Base-by-base conservation (phyloP, 23 tunicate genomes). In the Ascidia mentula region DNA sequence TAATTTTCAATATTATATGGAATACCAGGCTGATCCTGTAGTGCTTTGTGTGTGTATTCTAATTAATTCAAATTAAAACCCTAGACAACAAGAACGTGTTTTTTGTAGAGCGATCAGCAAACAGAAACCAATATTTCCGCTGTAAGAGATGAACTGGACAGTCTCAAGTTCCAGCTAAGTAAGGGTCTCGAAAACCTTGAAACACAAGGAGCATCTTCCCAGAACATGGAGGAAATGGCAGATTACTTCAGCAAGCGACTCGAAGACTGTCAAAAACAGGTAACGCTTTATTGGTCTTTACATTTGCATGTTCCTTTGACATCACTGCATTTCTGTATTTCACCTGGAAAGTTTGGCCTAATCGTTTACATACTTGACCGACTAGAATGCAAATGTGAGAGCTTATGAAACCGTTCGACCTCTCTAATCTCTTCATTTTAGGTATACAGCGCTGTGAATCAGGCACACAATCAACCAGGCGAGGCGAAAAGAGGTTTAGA, bases 261-360 rank as follows among this genome's bases (percentile, higher is more conserved):
- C 17, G 98, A 89, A 80, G 85, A 94, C 32, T 94, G 98, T 73
- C 98, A 94, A 81, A 88, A 88, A 71, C 98, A 94, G 82, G 98
- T 94, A 69, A 53, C 65, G 22, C 22, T 53, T 1, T 53, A n/a
- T n/a, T n/a, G 22, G 24, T 9, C 65, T 53, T 53, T 15, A 42
- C 12, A 12, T 42, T 53, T 53, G 65, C 22, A n/a, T 20, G 65
- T 5, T 53, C 2, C 24, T 5, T 6, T 20, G 13, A 28, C 22
- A 53, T 20, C 13, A 53, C 13, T 5, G 13, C 65, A 53, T 26
- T 53, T 53, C 65, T 26, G n/a, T n/a, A n/a, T n/a, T n/a, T n/a
- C n/a, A n/a, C n/a, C n/a, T n/a, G n/a, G n/a, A n/a, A n/a, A n/a
- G n/a, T n/a, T n/a, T n/a, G n/a, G n/a, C 22, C 65, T 53, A 28